Evolutionary conservation across 2,888 invertebrate species (phyloP), one percentile per base, ranked within the genome.

Genomic region (Melinaea menophilus): DNA sequence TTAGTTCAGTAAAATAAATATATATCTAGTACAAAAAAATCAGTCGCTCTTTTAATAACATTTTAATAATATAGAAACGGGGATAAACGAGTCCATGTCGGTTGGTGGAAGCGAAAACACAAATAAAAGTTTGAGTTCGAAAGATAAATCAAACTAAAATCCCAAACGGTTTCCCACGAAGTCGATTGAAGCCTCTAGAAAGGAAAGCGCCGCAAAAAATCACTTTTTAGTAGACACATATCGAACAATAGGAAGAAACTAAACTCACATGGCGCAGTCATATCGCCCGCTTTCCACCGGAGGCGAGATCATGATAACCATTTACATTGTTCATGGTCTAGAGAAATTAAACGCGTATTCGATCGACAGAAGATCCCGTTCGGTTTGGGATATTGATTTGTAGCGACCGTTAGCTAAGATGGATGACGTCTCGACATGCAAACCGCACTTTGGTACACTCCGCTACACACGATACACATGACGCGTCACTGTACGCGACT

Each of bases 221-320:
- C 68, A 66, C 71, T 75, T 84, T 85, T 84, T 87, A 78, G 74
- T 69, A 72, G 72, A 68, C 72, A 69, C 75, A 71, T 73, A 72
- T 69, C 72, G 73, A 87, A 90, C 90, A 90, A 90, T 90, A 83
- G 86, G 85, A 88, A 82, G 86, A 88, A 87, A 87, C 81, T 78
- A 78, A 77, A 86, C 84, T 84, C 85, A 84, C 85, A 83, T 76
- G 74, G 73, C 75, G 78, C 78, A 80, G 79, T 73, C 74, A 78
- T 78, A 77, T 76, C 79, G 79, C 74, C 77, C 80, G 85, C 89
- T 90, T 89, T 88, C 90, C 82, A 88, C 80, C 79, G 56, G 72
- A 74, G 76, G 80, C 79, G 74, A 80, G 75, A 79, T 78, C 72
- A 77, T 75, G 85, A 86, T 86, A 86, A 86, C 83, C 84, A 88